These are phyloP conservation scores for Danionella dracula DNA, from an alignment of 2,797 vertebrate genomes.

Conservation along the genomic window DNA sequence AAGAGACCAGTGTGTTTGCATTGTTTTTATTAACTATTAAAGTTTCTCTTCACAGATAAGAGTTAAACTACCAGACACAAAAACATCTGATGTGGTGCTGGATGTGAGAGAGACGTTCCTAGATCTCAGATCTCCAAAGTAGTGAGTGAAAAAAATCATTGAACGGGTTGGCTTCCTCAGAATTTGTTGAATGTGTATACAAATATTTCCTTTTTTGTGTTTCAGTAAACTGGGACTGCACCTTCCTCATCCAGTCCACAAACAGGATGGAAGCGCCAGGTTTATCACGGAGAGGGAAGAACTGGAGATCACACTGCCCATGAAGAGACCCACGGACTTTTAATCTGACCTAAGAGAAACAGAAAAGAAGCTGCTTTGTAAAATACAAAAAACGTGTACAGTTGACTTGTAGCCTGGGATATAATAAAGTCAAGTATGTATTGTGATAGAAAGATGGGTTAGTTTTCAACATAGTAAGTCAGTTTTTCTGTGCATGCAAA, in stretches of 20 bases:
- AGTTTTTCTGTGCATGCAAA: too few relatives aligned
- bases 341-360: conserved; percentile 61
- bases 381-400: neutral
- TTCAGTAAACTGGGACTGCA: conserved; percentile 85
- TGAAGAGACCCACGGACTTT: conserved; percentile 75
- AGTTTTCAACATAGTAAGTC: too few relatives aligned
- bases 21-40: too few relatives aligned
- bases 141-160: conserved; percentile 66
- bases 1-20: too few relatives aligned
- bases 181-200: neutral
- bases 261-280: conserved; percentile 70
- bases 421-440: too few relatives aligned
- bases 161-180: too few relatives aligned
- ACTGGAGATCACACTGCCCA: conserved; percentile 78
- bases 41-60: conserved; percentile 30
- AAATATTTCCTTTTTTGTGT: neutral
- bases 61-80: conserved; percentile 62
- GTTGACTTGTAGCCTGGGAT: neutral
- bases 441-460: too few relatives aligned
- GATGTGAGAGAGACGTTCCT: conserved; percentile 82
- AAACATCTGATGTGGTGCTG: conserved; percentile 75
- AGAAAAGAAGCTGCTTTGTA: neutral
- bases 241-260: conserved; percentile 79
- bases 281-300: conserved; percentile 74
- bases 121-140: conserved; percentile 82